phyloP scores from a whole-genome alignment of 2,888 invertebrate species.

The Gerosis bhagava region DNA sequence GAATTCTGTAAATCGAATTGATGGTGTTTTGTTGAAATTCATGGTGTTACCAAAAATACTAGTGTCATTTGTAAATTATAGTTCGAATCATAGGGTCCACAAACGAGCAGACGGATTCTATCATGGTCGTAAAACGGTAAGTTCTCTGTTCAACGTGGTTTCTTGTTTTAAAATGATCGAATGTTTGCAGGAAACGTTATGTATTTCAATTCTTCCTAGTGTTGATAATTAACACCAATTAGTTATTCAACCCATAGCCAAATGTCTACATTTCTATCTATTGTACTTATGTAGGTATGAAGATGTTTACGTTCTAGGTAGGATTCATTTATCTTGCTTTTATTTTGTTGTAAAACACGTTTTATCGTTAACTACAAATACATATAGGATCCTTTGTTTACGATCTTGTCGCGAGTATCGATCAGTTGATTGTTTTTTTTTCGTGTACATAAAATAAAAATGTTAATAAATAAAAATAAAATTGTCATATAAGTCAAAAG shows the following conservation, averaged over 20 bases:
- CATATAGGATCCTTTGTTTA: constrained; percentile 10
- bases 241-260: neutral
- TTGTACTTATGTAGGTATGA: constrained; percentile 5
- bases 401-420: constrained; percentile 9
- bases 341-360: too few species aligned
- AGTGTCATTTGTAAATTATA: constrained; percentile 71
- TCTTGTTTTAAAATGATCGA: too few species aligned
- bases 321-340: too few species aligned
- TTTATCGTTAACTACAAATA: too few species aligned
- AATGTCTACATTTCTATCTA: neutral
- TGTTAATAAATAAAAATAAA: too few species aligned
- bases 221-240: too few species aligned
- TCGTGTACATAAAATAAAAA: too few species aligned
- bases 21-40: constrained; percentile 72
- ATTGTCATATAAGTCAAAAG: too few species aligned
- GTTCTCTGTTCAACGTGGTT: constrained; percentile 45
- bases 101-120: constrained; percentile 81
- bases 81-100: constrained; percentile 81
- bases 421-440: constrained; percentile 8
- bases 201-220: too few species aligned
- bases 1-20: constrained; percentile 69
- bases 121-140: constrained; percentile 83
- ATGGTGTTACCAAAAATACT: constrained; percentile 74
- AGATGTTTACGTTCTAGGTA: constrained; percentile 9
- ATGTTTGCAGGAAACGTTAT: too few species aligned